A percentile compares a stretch with the other conserved stretches of the same genome.
Conservation (phyloP, 2,113 vertebrate species). For the Gobius niger region DNA sequence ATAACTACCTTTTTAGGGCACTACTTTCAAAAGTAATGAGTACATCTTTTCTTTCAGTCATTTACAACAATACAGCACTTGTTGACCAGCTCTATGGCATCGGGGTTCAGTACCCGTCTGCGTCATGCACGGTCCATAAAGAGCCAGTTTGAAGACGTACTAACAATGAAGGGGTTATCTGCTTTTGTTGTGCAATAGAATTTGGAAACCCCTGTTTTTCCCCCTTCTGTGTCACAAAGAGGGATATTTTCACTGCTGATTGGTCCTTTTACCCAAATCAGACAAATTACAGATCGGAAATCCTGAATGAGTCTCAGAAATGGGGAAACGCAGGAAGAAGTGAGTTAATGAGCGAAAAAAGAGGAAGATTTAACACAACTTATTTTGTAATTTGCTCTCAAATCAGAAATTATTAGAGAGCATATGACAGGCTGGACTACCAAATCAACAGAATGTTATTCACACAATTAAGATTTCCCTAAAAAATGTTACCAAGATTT, state of each 20-base stretch:
- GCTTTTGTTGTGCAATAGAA: not conserved
- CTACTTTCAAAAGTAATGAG: not conserved
- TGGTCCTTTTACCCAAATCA: not conserved
- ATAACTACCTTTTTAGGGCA: not conserved
- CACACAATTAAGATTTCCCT: no score
- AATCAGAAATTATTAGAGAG: no score
- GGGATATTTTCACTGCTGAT: not conserved
- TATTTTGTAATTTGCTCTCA: no score
- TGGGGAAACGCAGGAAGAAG: no score
- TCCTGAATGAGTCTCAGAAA: no score
- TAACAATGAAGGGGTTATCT: conserved; percentile 30
- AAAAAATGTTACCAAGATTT: no score
- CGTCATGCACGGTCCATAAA: conserved; percentile 38
- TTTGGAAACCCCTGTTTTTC: no score
- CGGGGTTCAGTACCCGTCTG: conserved; percentile 37
- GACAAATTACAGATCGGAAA: not conserved
- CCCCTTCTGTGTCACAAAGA: no score
- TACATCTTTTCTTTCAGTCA: conserved; percentile 29
- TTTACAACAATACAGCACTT: conserved; percentile 54
- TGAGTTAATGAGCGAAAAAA: no score
- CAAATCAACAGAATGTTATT: no score
- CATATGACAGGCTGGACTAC: no score
- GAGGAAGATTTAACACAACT: no score
- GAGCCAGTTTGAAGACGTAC: conserved; percentile 29
- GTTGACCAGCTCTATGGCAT: conserved; percentile 65